These are phyloP conservation scores for Eristalis arbustorum DNA, from an alignment of 2,888 invertebrate genomes.

Conservation along the genomic window DNA sequence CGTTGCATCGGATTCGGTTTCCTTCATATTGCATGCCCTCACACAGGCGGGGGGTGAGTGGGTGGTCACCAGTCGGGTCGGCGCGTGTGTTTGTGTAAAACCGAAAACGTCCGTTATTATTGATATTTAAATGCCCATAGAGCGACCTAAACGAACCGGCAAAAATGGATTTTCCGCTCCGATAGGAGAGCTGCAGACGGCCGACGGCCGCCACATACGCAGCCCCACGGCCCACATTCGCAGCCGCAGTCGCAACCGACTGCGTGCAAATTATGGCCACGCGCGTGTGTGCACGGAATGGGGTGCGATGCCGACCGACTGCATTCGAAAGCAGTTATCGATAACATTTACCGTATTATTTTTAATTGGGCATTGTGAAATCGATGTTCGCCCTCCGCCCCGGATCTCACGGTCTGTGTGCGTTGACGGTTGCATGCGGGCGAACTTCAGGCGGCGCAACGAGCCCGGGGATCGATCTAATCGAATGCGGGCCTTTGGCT, in stretches of 20 bases:
- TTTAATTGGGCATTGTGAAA: slow-evolving; percentile 70
- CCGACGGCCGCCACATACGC: background rate
- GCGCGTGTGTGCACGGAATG: background rate
- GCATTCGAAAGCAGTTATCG: slow-evolving; percentile 68
- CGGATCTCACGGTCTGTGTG: background rate
- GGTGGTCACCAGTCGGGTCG: background rate
- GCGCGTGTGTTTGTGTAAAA: background rate
- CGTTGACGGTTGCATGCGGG: slow-evolving; percentile 32
- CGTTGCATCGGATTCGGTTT: background rate
- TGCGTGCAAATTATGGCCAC: slow-evolving; percentile 26
- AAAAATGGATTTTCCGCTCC: slow-evolving; percentile 46
- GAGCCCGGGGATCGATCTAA: background rate
- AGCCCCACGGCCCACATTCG: background rate
- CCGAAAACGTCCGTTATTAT: slow-evolving; percentile 7
- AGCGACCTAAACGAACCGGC: background rate
- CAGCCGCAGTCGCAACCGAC: background rate
- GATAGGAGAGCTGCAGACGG: slow-evolving; percentile 8
- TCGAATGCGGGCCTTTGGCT: slow-evolving; percentile 52
- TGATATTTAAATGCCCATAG: slow-evolving; percentile 36
- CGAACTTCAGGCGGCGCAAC: background rate
- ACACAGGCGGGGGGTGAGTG: background rate
- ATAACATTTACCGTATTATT: slow-evolving; percentile 66
- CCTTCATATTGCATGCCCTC: background rate
- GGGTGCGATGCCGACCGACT: slow-evolving; percentile 6
- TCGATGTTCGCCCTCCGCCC: slow-evolving; percentile 32